Evolutionary conservation across 2,113 vertebrate species (phyloP).

Genomic region (Leucosticte australis): DNA sequence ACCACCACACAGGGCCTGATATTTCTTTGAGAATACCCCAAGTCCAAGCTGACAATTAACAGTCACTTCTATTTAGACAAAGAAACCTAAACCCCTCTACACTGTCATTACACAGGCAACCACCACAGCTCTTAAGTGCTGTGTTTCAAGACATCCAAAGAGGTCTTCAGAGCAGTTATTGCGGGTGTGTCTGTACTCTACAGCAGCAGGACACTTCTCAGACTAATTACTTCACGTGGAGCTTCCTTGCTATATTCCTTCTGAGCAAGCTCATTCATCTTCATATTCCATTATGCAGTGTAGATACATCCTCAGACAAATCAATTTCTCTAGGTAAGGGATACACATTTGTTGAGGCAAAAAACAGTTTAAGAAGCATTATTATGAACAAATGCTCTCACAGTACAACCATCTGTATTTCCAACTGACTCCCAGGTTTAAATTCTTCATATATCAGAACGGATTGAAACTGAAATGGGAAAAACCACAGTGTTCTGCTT

Average conservation of each 20-base stretch:
- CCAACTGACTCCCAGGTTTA: neutral
- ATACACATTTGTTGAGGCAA: neutral
- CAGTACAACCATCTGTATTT: neutral
- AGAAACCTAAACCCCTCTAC: neutral
- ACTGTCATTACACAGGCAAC: neutral
- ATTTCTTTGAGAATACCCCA: neutral
- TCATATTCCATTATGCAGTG: neutral
- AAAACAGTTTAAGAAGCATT: neutral
- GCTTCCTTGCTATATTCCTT: neutral
- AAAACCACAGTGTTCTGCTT: neutral
- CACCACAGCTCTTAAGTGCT: neutral
- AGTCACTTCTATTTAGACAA: neutral
- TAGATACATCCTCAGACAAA: neutral
- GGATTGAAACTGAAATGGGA: neutral
- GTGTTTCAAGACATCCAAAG: neutral
- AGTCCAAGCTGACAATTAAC: neutral
- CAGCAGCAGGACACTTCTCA: neutral
- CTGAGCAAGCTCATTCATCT: constrained; percentile 23
- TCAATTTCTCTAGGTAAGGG: neutral
- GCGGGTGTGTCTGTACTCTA: neutral
- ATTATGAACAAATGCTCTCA: neutral
- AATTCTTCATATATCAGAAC: neutral
- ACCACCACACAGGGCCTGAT: neutral
- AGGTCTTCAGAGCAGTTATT: neutral
- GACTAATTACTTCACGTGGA: neutral